Evolutionary conservation across 2,113 vertebrate species (phyloP).

Genomic region (Sinocyclocheilus anshuiensis): DNA sequence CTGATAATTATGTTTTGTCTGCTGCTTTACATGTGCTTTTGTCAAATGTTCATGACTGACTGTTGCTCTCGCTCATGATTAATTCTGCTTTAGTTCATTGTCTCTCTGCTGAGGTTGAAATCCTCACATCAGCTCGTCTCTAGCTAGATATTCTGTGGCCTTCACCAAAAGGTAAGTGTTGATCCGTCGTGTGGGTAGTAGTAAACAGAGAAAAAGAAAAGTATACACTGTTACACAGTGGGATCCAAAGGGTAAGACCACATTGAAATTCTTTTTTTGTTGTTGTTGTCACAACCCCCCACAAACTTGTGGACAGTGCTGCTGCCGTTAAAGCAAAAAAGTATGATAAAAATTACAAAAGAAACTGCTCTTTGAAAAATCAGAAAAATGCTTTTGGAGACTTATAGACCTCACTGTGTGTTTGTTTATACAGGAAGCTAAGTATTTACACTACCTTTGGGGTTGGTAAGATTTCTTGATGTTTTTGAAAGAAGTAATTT

Average conservation of each 20-base stretch:
- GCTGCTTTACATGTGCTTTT: slow-evolving; percentile 50
- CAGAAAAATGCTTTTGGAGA: background rate
- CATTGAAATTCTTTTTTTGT: too few relatives aligned
- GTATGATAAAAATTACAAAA: background rate
- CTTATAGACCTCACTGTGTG: background rate
- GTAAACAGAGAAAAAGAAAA: background rate
- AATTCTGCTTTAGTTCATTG: slow-evolving; percentile 16
- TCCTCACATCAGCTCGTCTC: slow-evolving; percentile 40
- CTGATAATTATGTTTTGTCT: slow-evolving; percentile 26
- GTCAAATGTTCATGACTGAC: slow-evolving; percentile 6
- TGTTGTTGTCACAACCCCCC: too few relatives aligned
- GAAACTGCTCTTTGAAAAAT: background rate
- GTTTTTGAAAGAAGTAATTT: background rate
- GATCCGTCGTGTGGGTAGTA: background rate
- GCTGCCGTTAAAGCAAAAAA: too few relatives aligned
- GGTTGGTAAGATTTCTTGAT: background rate
- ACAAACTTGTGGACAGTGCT: too few relatives aligned
- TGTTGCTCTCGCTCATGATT: slow-evolving; percentile 43
- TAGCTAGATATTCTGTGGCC: slow-evolving; percentile 21
- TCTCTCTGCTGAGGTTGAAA: slow-evolving; percentile 7
- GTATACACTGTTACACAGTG: background rate
- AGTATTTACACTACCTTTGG: background rate
- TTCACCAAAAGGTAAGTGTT: slow-evolving; percentile 51
- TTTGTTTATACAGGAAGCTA: background rate
- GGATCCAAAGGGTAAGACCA: too few relatives aligned